These are phyloP conservation scores for Sula dactylatra DNA, from an alignment of 2,113 vertebrate species.

Conservation along the genomic window DNA sequence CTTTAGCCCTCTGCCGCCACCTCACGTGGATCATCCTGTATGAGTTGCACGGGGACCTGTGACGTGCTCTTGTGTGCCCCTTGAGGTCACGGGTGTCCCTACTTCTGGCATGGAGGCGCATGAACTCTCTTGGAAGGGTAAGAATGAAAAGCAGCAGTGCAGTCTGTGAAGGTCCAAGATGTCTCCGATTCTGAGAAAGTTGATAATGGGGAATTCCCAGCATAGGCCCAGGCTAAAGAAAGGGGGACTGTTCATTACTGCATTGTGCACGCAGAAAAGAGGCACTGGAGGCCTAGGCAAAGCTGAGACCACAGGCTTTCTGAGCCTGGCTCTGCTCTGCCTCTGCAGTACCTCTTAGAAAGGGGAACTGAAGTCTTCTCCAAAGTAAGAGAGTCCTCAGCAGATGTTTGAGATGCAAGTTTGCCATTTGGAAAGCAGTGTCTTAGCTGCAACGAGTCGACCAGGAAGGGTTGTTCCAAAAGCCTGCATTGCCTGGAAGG, in stretches of 20 bases:
- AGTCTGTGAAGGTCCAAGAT: constrained; percentile 71
- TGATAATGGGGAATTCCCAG: constrained; percentile 75
- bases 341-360: constrained; percentile 85
- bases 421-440: constrained; percentile 24
- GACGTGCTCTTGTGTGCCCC: neutral
- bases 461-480: constrained; percentile 49
- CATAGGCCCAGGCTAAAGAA: constrained; percentile 84
- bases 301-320: constrained; percentile 75
- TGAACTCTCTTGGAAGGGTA: constrained; percentile 81
- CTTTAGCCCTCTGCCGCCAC: neutral
- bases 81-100: constrained; percentile 42
- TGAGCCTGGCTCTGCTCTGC: constrained; percentile 67
- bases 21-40: constrained; percentile 84
- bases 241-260: constrained; percentile 73
- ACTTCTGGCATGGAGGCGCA: constrained; percentile 72
- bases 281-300: constrained; percentile 77
- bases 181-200: constrained; percentile 74
- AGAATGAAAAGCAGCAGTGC: constrained; percentile 84
- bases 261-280: constrained; percentile 74
- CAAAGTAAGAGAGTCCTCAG: constrained; percentile 46
- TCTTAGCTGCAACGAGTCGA: constrained; percentile 49
- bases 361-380: constrained; percentile 72
- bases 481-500: constrained; percentile 58
- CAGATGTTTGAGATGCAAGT: constrained; percentile 48
- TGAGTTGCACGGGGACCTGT: constrained; percentile 79